Evolutionary conservation across 2,888 invertebrate species (phyloP).

Genomic region (Lomographa bimaculata): DNA sequence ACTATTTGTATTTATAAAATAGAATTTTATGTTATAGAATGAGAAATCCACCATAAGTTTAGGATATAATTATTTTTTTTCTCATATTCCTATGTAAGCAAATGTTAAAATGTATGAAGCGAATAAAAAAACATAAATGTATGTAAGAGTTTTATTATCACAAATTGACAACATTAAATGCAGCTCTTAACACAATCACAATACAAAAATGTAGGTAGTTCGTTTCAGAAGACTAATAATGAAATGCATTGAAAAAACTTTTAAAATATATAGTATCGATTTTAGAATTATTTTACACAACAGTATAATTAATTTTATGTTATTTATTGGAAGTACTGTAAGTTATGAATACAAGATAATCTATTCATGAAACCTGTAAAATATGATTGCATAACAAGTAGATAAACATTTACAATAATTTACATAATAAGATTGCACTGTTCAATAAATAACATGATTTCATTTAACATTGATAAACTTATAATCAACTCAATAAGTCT

Average conservation of each 20-base stretch:
- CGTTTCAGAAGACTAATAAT: slow-evolving; percentile 36
- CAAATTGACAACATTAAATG: slow-evolving; percentile 81
- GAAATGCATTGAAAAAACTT: slow-evolving; percentile 3
- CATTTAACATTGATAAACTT: slow-evolving; percentile 13
- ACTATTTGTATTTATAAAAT: too few relatives aligned
- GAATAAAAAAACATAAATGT: slow-evolving; percentile 14
- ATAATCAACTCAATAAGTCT: slow-evolving; percentile 24
- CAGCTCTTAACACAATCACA: slow-evolving; percentile 73
- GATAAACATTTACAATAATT: slow-evolving; percentile 4
- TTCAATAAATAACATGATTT: slow-evolving; percentile 11
- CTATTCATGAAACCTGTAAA: slow-evolving; percentile 4
- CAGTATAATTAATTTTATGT: too few relatives aligned
- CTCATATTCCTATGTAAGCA: slow-evolving; percentile 1
- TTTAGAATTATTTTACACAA: slow-evolving; percentile 18
- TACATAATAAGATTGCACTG: too few relatives aligned
- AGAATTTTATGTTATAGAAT: too few relatives aligned
- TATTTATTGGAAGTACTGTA: slow-evolving; percentile 15
- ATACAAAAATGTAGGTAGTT: slow-evolving; percentile 67
- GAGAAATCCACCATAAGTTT: too few relatives aligned
- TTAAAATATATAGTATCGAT: slow-evolving; percentile 32
- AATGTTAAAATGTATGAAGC: slow-evolving; percentile 6
- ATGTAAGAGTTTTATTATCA: slow-evolving; percentile 66
- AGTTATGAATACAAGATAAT: slow-evolving; percentile 11
- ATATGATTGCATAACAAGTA: slow-evolving; percentile 1
- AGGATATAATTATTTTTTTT: too few relatives aligned